Evolutionary conservation across 2,113 vertebrate genomes (phyloP).

Genomic region (Scartelaos histophorus): DNA sequence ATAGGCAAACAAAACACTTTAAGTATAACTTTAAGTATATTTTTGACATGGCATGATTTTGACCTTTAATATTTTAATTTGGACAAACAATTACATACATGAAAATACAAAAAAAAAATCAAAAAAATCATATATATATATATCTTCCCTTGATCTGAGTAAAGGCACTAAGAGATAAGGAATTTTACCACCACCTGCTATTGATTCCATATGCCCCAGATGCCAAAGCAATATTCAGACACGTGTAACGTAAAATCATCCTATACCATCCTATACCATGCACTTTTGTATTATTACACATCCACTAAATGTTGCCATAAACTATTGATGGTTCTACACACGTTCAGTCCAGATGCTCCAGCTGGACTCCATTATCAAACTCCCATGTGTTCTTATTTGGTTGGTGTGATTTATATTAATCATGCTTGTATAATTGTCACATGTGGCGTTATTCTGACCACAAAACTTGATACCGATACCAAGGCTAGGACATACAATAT

Average conservation of each 20-base stretch:
- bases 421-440: background rate
- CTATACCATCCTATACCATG: background rate
- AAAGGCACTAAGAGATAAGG: too few species aligned
- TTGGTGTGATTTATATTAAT: background rate
- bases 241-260: background rate
- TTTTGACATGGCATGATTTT: too few species aligned
- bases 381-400: conserved; percentile 1
- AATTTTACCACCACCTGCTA: background rate
- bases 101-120: too few species aligned
- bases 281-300: background rate
- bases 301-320: background rate
- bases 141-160: too few species aligned
- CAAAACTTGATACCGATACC: too few species aligned
- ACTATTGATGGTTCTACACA: background rate
- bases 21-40: too few species aligned
- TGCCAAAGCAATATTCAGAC: background rate
- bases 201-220: background rate
- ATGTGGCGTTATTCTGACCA: background rate
- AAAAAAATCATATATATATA: too few species aligned
- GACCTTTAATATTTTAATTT: too few species aligned
- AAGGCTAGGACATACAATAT: too few species aligned
- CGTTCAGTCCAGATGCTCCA: conserved; percentile 34
- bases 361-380: conserved; percentile 25
- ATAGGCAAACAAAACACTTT: too few species aligned
- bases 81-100: too few species aligned